These are phyloP conservation scores for Catagonus wagneri DNA, from an alignment of 2,113 vertebrate genomes.

Conservation along the genomic window DNA sequence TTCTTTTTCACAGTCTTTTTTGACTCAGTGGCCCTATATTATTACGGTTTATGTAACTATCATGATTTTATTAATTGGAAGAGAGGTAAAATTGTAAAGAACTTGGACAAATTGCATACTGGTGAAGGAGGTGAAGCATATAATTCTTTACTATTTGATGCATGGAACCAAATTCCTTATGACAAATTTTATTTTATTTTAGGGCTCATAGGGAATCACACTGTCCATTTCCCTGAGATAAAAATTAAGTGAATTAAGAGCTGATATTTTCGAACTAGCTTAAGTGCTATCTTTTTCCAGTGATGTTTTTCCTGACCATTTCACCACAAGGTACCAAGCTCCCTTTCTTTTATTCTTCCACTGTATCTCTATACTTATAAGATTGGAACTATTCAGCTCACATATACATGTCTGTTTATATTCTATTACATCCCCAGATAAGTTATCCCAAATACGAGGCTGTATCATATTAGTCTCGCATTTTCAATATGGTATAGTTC, in stretches of 20 bases:
- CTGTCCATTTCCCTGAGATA: not conserved
- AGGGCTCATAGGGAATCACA: not conserved
- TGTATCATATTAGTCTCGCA: not conserved
- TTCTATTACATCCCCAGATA: not conserved
- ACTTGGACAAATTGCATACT: not conserved
- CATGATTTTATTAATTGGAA: not conserved
- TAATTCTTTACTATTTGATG: not conserved
- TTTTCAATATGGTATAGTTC: not conserved
- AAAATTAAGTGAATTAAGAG: slow-evolving; percentile 2
- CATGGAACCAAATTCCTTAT: not conserved
- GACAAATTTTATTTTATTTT: not conserved
- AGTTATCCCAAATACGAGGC: not conserved
- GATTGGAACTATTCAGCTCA: not conserved
- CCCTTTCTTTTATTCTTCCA: not conserved
- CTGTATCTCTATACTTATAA: not conserved
- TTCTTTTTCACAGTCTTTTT: not conserved
- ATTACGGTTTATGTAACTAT: not conserved
- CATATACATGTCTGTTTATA: not conserved
- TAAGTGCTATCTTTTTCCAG: not conserved
- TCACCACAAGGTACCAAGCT: not conserved
- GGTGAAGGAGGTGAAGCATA: not conserved
- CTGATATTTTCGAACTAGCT: not conserved
- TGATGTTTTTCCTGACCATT: not conserved
- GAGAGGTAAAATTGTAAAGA: not conserved
- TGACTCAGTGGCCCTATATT: not conserved